Conservation (phyloP, 2,797 vertebrate genomes). For the Pangasius djambal region DNA sequence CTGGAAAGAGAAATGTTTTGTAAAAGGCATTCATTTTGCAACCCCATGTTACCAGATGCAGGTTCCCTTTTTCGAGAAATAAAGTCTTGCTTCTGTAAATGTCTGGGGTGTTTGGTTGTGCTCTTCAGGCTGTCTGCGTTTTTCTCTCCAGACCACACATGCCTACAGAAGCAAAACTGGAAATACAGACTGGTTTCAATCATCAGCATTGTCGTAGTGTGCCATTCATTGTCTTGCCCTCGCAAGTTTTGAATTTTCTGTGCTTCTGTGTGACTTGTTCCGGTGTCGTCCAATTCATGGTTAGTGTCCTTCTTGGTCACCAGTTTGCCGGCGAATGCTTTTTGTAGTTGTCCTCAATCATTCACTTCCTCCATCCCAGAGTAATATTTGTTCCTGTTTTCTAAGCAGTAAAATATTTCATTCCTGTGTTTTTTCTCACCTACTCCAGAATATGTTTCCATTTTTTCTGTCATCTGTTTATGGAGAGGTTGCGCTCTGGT, state of each 20-base stretch:
- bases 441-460: conserved; percentile 21
- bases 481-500: conserved; percentile 25
- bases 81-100: conserved; percentile 60
- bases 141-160: conserved; percentile 25
- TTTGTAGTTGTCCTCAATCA: conserved; percentile 1
- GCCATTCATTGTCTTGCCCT: conserved; percentile 21
- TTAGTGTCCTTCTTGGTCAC: conserved; percentile 40
- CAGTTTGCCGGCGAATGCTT: conserved; percentile 16
- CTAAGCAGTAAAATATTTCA: conserved; percentile 23
- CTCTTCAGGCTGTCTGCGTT: conserved; percentile 49
- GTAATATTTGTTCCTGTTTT: conserved; percentile 13
- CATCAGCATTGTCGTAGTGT: conserved; percentile 27
- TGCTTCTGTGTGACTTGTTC: conserved; percentile 42
- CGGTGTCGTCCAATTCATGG: conserved; percentile 5
- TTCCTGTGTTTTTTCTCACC: not conserved
- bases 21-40: conserved; percentile 54
- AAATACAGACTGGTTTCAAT: conserved; percentile 5
- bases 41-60: conserved; percentile 37
- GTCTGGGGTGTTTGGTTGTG: conserved; percentile 55
- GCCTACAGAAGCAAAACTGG: conserved; percentile 37
- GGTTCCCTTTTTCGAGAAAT: conserved; percentile 52
- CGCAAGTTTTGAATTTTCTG: conserved; percentile 30
- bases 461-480: not conserved
- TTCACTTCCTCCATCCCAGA: conserved; percentile 12
- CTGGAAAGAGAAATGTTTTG: conserved; percentile 53